Conservation (phyloP, 53 echinoderm and acorn worm genomes). For the Actinopyga echinites region DNA sequence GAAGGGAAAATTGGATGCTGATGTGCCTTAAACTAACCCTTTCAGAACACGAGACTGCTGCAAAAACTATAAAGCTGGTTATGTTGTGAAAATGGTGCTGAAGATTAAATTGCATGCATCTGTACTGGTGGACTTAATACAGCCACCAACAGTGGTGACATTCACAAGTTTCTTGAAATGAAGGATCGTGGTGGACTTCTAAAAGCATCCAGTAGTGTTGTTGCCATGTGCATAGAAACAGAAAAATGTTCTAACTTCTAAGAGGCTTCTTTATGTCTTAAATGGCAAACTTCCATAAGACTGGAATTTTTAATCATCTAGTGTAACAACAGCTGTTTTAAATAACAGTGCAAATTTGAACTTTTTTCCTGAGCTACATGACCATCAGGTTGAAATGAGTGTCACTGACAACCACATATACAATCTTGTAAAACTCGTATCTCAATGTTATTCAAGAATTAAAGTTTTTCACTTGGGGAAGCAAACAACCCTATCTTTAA, state of each 20-base stretch:
- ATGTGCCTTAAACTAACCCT: conserved; percentile 34
- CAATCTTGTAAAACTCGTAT: conserved; percentile 16
- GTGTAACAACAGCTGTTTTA: not conserved
- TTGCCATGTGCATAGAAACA: conserved; percentile 41
- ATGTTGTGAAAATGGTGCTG: conserved; percentile 36
- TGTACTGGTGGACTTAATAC: conserved; percentile 30
- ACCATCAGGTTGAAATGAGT: not conserved
- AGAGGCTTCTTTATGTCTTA: conserved; percentile 13
- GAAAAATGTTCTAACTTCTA: conserved; percentile 44
- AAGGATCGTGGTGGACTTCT: conserved; percentile 41
- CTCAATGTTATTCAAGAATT: conserved; percentile 47
- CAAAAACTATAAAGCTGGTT: conserved; percentile 53
- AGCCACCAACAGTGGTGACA: not conserved
- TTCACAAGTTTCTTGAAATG: not conserved
- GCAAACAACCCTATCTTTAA: conserved; percentile 10
- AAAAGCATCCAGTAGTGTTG: conserved; percentile 39
- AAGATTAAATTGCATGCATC: conserved; percentile 9
- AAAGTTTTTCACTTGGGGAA: conserved; percentile 40
- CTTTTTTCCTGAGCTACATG: not conserved
- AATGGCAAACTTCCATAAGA: conserved; percentile 41
- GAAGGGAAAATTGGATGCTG: conserved; percentile 1
- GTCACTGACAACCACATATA: not conserved
- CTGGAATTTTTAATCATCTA: conserved; percentile 2
- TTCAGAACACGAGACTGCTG: conserved; percentile 17
- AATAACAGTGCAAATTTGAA: not conserved